These are phyloP conservation scores for Acholoe squamosa DNA, from an alignment of 2,888 invertebrate species.

Conservation along the genomic window DNA sequence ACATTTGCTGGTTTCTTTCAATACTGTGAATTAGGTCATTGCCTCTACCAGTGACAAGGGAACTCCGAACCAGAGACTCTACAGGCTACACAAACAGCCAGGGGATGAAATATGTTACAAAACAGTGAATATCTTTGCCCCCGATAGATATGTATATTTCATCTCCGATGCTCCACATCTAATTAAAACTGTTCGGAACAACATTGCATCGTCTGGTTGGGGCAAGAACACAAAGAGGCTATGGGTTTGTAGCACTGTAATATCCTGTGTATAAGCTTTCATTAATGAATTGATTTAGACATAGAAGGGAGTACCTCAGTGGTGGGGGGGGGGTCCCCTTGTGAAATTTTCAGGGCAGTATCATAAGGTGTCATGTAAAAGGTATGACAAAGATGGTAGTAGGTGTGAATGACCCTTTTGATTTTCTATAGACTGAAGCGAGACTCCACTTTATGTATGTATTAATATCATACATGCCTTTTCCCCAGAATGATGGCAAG, in stretches of 20 bases:
- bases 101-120: background rate
- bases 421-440: too few species aligned
- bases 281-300: background rate
- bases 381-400: background rate
- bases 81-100: too few species aligned
- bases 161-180: slow-evolving; percentile 29
- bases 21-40: too few species aligned
- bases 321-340: too few species aligned
- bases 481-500: background rate
- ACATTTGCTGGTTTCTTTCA: too few species aligned
- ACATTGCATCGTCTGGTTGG: background rate
- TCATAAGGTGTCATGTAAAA: background rate
- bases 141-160: background rate
- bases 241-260: background rate
- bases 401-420: background rate
- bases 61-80: background rate
- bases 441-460: too few species aligned
- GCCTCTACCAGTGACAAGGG: background rate
- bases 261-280: background rate
- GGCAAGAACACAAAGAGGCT: background rate
- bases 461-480: too few species aligned
- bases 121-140: background rate
- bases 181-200: slow-evolving; percentile 20
- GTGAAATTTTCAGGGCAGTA: background rate
- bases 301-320: too few species aligned